Base-by-base conservation (phyloP, 2,888 invertebrate species). In the Vanessa cardui region DNA sequence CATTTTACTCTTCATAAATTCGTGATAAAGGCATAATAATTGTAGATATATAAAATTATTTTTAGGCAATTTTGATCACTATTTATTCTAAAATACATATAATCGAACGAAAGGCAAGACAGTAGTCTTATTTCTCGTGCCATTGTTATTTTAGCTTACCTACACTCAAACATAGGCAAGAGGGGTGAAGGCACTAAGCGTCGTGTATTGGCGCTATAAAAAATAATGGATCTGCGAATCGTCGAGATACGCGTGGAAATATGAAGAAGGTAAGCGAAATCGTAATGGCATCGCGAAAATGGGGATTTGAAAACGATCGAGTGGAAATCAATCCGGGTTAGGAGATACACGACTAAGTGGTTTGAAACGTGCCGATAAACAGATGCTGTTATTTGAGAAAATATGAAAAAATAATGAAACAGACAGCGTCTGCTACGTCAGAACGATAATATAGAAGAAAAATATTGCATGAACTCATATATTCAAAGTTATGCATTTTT, bases 201-300 rank as follows among this genome's bases (percentile, higher is more conserved):
- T 81, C 88, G 85, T 90, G 90, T 90, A 90, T 88, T 90, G 88
- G 80, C 82, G 80, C 87, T 85, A 92, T 92, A 92, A 92, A 92
- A 92, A 91, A 91, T 92, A 92, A 92, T 92, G 91, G 90, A 90
- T 91, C 90, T 90, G 83, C 86, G 88, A 92, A 92, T 92, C 89
- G 90, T 85, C 86, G 89, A 85, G 92, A 92, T 92, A 92, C 90
- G 90, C 90, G 86, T 89, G 87, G 89, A 91, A 92, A 91, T 92
- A 90, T 90, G 88, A 90, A 88, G 90, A 81, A 89, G 90, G 90
- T 89, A 86, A 86, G 87, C 89, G 88, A 90, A 89, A 91, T 91
- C 90, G 90, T 92, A 92, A 92, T 89, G 87, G 90, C 89, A 83
- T 85, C 86, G 84, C 87, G 84, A 88, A 90, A 89, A 90, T 87